phyloP scores from a whole-genome alignment of 2,797 vertebrate genomes.

The Myotis findleyi region DNA sequence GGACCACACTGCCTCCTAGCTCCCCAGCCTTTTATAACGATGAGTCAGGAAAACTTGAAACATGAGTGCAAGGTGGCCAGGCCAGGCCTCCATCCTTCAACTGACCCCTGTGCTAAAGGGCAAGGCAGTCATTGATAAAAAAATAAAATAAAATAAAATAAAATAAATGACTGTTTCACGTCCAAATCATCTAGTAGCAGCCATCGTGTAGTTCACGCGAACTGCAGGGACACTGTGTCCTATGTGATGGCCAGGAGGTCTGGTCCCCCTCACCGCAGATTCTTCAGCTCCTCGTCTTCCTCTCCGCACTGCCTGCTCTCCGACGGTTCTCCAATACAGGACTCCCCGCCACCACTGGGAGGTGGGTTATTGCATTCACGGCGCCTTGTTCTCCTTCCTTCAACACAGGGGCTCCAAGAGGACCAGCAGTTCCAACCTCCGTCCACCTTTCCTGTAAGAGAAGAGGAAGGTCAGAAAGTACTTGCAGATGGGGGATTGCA shows the following conservation, averaged over 20 bases:
- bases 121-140: neutral
- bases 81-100: neutral
- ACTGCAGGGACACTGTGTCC: neutral
- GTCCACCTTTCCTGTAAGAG: slow-evolving; percentile 87
- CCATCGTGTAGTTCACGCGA: fast-evolving
- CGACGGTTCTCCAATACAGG: slow-evolving; percentile 87
- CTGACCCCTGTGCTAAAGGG: neutral
- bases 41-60: neutral
- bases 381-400: slow-evolving; percentile 89
- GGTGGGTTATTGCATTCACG: slow-evolving; percentile 92
- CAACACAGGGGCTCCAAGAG: slow-evolving; percentile 91
- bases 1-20: neutral
- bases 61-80: neutral
- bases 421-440: slow-evolving; percentile 97
- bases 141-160: neutral
- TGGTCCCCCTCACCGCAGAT: slow-evolving; percentile 89
- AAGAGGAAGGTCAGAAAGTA: neutral
- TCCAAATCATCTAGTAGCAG: neutral
- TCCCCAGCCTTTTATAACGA: neutral
- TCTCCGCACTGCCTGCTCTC: slow-evolving; percentile 90
- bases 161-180: neutral
- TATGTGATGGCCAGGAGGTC: fast-evolving
- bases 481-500: neutral
- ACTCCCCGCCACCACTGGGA: slow-evolving; percentile 88
- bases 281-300: slow-evolving; percentile 89